phyloP scores from a whole-genome alignment of 2,113 vertebrate genomes.

The Dipodomys stephensi region DNA sequence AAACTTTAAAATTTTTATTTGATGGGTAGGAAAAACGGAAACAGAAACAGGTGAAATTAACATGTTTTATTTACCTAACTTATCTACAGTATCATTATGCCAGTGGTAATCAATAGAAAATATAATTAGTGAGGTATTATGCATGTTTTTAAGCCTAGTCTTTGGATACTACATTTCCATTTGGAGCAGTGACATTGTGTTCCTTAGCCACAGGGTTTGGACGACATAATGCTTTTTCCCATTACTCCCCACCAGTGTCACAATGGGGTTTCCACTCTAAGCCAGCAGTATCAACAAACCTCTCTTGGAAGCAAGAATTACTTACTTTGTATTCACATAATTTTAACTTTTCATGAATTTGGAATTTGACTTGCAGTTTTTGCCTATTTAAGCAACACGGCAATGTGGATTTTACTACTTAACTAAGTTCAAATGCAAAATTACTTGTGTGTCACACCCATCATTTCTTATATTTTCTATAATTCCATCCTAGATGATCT shows the following conservation, averaged over 20 bases:
- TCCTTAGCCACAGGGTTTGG: not conserved
- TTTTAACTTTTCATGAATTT: slow-evolving; percentile 11
- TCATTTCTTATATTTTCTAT: not conserved
- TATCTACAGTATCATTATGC: not conserved
- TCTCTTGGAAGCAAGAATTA: not conserved
- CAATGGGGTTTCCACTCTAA: not conserved
- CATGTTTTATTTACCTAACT: not conserved
- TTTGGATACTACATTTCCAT: not conserved
- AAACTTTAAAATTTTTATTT: not conserved
- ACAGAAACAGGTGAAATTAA: slow-evolving; percentile 22
- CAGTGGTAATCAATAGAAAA: not conserved
- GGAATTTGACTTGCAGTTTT: slow-evolving; percentile 2
- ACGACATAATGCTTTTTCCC: not conserved
- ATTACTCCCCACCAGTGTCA: slow-evolving; percentile 60
- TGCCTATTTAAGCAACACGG: slow-evolving; percentile 26
- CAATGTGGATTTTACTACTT: slow-evolving; percentile 18
- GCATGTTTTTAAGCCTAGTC: not conserved
- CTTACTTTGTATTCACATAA: not conserved
- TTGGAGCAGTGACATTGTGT: not conserved
- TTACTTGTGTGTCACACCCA: not conserved
- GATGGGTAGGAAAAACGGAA: not conserved
- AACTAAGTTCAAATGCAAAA: slow-evolving; percentile 33
- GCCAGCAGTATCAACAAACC: not conserved
- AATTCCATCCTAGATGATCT: not conserved
- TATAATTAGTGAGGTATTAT: not conserved